Percentiles rank a stretch among this genome's conserved stretches.
Evolutionary conservation across 1,140 invertebrate genomes (phyloP).

Genomic region (Thrips palmi): DNA sequence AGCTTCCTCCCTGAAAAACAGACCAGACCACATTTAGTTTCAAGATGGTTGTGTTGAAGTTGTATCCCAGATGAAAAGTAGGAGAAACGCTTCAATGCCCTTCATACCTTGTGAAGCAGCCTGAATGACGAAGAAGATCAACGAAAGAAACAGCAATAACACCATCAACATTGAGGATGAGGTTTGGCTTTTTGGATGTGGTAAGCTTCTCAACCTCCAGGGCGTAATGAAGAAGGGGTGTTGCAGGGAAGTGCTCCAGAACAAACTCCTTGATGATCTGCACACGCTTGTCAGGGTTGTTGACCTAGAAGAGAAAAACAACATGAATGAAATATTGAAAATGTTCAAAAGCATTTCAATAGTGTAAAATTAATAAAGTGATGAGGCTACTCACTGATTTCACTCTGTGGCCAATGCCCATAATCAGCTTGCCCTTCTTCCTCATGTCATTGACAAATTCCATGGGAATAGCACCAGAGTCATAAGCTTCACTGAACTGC

Average conservation of each 20-base stretch:
- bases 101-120: conserved; percentile 71
- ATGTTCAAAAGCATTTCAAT: conserved; percentile 1
- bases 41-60: not conserved
- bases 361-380: not conserved
- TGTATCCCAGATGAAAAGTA: not conserved
- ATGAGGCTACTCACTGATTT: conserved; percentile 53
- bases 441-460: conserved; percentile 98
- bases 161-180: conserved; percentile 98
- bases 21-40: conserved; percentile 1
- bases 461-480: conserved; percentile 84
- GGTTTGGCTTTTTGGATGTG: conserved; percentile 96
- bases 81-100: conserved; percentile 1
- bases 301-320: conserved; percentile 39
- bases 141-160: conserved; percentile 95
- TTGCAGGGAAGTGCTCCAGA: conserved; percentile 78
- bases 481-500: conserved; percentile 92
- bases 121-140: conserved; percentile 82
- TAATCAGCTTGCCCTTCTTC: conserved; percentile 93
- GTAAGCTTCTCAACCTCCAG: conserved; percentile 98
- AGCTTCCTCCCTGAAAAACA: conserved; percentile 69
- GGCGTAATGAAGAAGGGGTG: conserved; percentile 85
- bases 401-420: conserved; percentile 97
- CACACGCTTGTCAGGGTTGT: conserved; percentile 96
- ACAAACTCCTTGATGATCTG: conserved; percentile 95
- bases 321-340: conserved; percentile 1